phyloP scores from a whole-genome alignment of 2,888 invertebrate species.

The Diaprepes abbreviatus region DNA sequence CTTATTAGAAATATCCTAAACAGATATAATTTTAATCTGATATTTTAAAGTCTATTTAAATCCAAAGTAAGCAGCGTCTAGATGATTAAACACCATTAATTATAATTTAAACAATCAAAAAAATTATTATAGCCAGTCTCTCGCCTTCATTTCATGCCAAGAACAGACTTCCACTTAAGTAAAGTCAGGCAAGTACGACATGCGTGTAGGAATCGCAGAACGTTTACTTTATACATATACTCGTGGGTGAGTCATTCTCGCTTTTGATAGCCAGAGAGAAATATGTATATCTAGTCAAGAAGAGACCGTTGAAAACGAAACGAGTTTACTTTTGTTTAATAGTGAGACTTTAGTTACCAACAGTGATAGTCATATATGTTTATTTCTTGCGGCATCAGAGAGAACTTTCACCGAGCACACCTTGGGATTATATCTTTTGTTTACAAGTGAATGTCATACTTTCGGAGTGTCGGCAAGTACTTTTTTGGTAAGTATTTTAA shows the following conservation, averaged over 20 bases:
- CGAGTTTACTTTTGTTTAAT: conserved; percentile 18
- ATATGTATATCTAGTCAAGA: conserved; percentile 18
- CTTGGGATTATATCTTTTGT: conserved; percentile 22
- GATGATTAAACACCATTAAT: no score
- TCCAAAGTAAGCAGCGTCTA: no score
- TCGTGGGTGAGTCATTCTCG: conserved; percentile 19
- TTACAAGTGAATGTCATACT: conserved; percentile 26
- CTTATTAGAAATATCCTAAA: no score
- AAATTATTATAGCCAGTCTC: neutral
- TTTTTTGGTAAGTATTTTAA: conserved; percentile 23
- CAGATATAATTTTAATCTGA: no score
- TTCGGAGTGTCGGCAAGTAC: conserved; percentile 11
- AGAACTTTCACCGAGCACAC: conserved; percentile 32
- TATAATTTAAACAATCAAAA: no score
- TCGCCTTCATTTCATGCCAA: conserved; percentile 4
- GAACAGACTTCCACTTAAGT: conserved; percentile 14
- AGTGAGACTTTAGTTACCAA: conserved; percentile 19
- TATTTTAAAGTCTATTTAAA: no score
- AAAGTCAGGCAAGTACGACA: conserved; percentile 13
- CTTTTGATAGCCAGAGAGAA: conserved; percentile 11
- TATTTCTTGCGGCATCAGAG: conserved; percentile 21
- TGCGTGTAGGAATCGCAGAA: conserved; percentile 14
- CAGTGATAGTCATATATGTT: conserved; percentile 27
- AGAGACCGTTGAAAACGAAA: conserved; percentile 17
- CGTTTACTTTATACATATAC: conserved; percentile 7